phyloP scores from a whole-genome alignment of 2,888 invertebrate species.

The Drosophila mercatorum region DNA sequence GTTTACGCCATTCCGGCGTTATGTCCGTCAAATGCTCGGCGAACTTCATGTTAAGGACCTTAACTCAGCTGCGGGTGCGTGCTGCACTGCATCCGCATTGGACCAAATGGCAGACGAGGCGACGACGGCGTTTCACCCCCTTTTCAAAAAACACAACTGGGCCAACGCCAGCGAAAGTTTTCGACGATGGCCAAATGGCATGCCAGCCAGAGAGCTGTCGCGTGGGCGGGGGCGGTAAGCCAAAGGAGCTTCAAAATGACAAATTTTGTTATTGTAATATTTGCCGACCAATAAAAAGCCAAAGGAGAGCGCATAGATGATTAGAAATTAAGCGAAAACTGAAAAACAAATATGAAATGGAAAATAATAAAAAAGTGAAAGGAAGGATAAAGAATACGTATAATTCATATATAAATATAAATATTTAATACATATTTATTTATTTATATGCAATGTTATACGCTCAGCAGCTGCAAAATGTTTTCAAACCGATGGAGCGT shows the following conservation, averaged over 20 bases:
- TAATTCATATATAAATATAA: not conserved
- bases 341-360: not conserved
- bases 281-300: slow-evolving; percentile 43
- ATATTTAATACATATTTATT: not conserved
- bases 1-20: slow-evolving; percentile 96
- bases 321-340: not conserved
- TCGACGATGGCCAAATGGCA: slow-evolving; percentile 50
- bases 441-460: not conserved
- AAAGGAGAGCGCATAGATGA: slow-evolving; percentile 10
- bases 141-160: slow-evolving; percentile 78
- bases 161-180: slow-evolving; percentile 69
- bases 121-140: slow-evolving; percentile 60
- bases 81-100: slow-evolving; percentile 70
- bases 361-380: not conserved
- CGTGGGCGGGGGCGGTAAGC: not conserved
- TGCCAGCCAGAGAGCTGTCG: slow-evolving; percentile 5
- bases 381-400: not conserved
- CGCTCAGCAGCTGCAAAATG: not conserved
- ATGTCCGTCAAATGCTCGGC: slow-evolving; percentile 94
- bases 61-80: slow-evolving; percentile 13
- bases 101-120: slow-evolving; percentile 22
- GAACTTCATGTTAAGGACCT: slow-evolving; percentile 90
- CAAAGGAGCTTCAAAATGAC: slow-evolving; percentile 69
- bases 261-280: slow-evolving; percentile 55
- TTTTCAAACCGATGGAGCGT: not conserved